Percentiles rank a stretch among this genome's conserved stretches.
Evolutionary conservation across 53 echinoderm and acorn worm genomes (phyloP).

Genomic region (Echinometra lucunter): DNA sequence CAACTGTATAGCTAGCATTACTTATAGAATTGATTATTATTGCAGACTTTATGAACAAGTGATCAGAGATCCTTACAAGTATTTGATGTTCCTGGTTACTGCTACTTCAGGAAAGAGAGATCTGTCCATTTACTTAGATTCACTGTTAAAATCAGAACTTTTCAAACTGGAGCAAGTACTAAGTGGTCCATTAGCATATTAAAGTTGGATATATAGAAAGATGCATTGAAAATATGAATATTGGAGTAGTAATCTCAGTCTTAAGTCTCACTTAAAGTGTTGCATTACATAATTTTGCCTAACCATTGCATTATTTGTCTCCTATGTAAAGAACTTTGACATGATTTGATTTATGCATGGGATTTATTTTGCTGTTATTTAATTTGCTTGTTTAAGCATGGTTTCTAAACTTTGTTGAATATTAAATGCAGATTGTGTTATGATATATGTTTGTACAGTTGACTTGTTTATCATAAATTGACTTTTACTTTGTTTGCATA

Average conservation of each 20-base stretch:
- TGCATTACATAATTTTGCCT: no score
- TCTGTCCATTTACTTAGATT: no score
- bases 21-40: neutral
- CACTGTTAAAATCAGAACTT: no score
- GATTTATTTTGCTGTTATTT: constrained; percentile 3
- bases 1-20: neutral
- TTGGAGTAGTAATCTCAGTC: neutral
- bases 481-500: neutral
- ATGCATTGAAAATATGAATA: neutral
- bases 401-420: neutral
- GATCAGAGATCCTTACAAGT: no score
- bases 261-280: neutral
- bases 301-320: neutral
- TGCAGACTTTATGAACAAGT: neutral
- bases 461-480: neutral
- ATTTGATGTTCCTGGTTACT: no score
- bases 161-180: neutral
- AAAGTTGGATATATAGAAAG: neutral
- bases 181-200: neutral
- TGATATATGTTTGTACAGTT: neutral
- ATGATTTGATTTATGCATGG: constrained; percentile 4
- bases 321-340: neutral
- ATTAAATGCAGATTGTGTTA: neutral
- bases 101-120: no score
- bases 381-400: neutral